phyloP scores from a whole-genome alignment of 2,797 vertebrate genomes.

The Pipistrellus pipistrellus region DNA sequence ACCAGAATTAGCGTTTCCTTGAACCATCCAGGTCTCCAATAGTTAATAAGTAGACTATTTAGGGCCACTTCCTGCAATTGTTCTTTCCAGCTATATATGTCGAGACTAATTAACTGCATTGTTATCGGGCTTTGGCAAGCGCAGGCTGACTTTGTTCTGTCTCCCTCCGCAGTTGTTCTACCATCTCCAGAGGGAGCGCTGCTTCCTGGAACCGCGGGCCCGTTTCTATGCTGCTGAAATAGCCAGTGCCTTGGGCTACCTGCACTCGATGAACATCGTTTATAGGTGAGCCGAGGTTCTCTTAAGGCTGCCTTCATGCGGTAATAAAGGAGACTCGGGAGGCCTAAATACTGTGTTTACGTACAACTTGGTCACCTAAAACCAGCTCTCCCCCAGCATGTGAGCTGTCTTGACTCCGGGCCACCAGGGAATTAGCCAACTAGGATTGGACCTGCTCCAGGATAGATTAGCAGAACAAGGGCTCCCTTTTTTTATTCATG shows the following conservation, averaged over 20 bases:
- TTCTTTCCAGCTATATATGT: slow-evolving; percentile 88
- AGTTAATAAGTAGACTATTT: slow-evolving; percentile 83
- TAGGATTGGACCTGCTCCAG: slow-evolving; percentile 28
- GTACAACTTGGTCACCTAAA: not conserved
- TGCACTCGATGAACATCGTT: slow-evolving; percentile 98
- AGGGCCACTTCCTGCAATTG: slow-evolving; percentile 93
- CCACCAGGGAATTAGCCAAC: slow-evolving; percentile 20
- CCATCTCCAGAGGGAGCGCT: slow-evolving; percentile 98
- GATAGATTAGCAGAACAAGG: slow-evolving; percentile 63
- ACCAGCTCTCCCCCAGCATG: not conserved
- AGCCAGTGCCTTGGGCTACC: slow-evolving; percentile 97
- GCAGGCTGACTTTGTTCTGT: slow-evolving; percentile 78
- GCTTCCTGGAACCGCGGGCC: slow-evolving; percentile 97
- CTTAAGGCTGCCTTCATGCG: not conserved
- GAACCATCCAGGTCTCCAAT: slow-evolving; percentile 83
- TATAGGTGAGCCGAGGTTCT: slow-evolving; percentile 90
- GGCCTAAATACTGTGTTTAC: not conserved
- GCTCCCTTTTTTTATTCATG: slow-evolving; percentile 25
- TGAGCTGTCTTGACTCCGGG: slow-evolving; percentile 37
- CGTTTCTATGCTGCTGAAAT: slow-evolving; percentile 99
- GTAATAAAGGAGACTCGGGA: not conserved
- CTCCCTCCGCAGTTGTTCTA: slow-evolving; percentile 95
- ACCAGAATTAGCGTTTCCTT: slow-evolving; percentile 88
- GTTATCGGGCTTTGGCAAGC: slow-evolving; percentile 81
- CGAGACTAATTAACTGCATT: slow-evolving; percentile 91